phyloP scores from a whole-genome alignment of 2,797 vertebrate genomes.

The Xiphorhynchus erythropygius region DNA sequence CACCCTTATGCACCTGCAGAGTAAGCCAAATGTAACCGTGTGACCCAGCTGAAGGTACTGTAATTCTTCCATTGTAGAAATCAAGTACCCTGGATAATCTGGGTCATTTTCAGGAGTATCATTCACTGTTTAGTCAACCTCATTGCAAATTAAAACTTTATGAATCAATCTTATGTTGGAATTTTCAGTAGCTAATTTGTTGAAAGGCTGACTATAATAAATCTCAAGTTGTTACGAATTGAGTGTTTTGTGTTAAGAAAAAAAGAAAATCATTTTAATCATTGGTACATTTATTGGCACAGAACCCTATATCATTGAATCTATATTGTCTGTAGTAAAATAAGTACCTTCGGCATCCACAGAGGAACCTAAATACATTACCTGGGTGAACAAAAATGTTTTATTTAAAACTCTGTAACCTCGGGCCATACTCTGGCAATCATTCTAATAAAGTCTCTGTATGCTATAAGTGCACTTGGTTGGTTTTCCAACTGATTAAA shows the following conservation, averaged over 20 bases:
- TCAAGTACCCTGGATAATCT: background rate
- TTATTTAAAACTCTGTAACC: background rate
- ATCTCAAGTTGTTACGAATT: background rate
- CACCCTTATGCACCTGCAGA: background rate
- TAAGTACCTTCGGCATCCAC: background rate
- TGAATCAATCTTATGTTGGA: background rate
- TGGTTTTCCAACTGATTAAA: conserved; percentile 26
- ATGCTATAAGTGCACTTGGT: background rate
- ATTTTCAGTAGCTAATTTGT: background rate
- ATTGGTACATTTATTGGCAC: background rate
- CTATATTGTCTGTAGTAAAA: background rate
- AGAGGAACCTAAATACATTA: background rate
- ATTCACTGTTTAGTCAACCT: background rate
- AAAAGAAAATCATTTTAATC: background rate
- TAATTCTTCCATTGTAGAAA: background rate
- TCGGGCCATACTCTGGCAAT: background rate
- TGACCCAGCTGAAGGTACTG: background rate
- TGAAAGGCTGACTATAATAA: background rate
- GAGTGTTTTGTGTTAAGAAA: background rate
- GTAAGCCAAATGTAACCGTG: background rate
- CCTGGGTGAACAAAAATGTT: background rate
- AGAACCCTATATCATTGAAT: background rate
- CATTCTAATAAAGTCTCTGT: background rate
- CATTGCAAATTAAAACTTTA: background rate
- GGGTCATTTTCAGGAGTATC: background rate